Evolutionary conservation across 2,113 vertebrate species (phyloP).

Genomic region (Neolamprologus cancellatus): DNA sequence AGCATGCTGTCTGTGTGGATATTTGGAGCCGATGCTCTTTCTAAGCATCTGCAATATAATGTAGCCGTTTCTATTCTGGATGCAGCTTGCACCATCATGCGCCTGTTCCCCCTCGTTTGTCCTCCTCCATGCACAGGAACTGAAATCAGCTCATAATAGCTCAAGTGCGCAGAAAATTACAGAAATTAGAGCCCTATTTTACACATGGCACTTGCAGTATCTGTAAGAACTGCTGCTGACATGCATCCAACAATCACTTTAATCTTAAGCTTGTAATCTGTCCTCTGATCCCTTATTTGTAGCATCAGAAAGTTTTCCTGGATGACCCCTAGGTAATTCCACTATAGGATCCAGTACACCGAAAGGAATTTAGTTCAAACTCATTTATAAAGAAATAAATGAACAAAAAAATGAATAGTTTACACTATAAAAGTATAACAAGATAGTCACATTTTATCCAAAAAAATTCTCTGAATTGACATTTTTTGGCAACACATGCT

Average conservation of each 20-base stretch:
- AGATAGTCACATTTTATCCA: neutral
- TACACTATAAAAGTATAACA: neutral
- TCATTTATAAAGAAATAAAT: neutral
- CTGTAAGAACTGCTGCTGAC: neutral
- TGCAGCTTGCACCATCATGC: neutral
- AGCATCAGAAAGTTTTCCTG: neutral
- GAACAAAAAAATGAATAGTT: neutral
- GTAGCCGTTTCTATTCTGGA: neutral
- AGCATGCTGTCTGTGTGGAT: neutral
- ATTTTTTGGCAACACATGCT: neutral
- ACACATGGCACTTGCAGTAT: neutral
- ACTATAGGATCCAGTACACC: neutral
- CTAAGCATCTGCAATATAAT: neutral
- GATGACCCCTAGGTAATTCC: rapidly evolving
- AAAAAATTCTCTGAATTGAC: neutral
- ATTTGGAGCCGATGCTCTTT: neutral
- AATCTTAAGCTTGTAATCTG: neutral
- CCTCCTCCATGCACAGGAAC: neutral
- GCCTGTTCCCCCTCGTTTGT: neutral
- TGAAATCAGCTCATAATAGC: rapidly evolving
- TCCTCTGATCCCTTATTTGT: neutral
- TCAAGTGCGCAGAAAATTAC: neutral
- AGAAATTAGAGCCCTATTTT: neutral
- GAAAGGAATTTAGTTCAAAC: neutral
- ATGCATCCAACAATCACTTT: neutral